Base-by-base conservation (phyloP, 2,113 vertebrate genomes). In the Petroica traversi region DNA sequence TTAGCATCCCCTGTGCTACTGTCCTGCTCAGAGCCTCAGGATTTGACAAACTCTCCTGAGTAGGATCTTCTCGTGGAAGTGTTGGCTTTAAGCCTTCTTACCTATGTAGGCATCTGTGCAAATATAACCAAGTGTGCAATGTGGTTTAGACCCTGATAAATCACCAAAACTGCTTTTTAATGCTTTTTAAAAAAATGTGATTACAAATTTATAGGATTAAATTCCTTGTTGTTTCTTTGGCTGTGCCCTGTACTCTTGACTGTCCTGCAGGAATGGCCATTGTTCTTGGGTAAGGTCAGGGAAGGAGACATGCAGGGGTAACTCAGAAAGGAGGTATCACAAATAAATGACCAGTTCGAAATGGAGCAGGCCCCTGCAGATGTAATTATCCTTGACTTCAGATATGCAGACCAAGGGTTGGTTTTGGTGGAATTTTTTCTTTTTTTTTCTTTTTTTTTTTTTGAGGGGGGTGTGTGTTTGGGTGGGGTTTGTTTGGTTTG, bases 141-240 rank as follows among this genome's bases (percentile, higher is more conserved):
- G 14, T 61, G 14, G 9, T 26, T 78, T 82, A 40, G 36, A n/a
- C 15, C 7, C 28, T 34, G 24, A 40, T 46, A 67, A 55, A 68
- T 52, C 6, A 48, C 13, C 7, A 19, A 38, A 85, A 17, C 3
- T 11, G 22, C 6, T 24, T 57, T 66, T 74, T 63, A 13, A 1
- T 41, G 33, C 6, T 40, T 63, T 63, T 63, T 80, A 73, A 62
- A 8, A 17, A 45, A 48, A 23, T 61, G 64, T 12, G 64, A 12
- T 54, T 40, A 25, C 16, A 52, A 26, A 72, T 68, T 71, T 36
- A 20, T 33, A 22, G n/a, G 19, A 28, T 76, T 85, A 24, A 63
- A n/a, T 63, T 59, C 28, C 8, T 13, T 3, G 0, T 9, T 3
- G 0, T 14, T 13, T 54, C 26, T 62, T n/a, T 33, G 24, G 14